Percentiles rank a stretch among this genome's conserved stretches.
Evolutionary conservation across 2,888 invertebrate species (phyloP).

Genomic region (Phytoseiulus persimilis): DNA sequence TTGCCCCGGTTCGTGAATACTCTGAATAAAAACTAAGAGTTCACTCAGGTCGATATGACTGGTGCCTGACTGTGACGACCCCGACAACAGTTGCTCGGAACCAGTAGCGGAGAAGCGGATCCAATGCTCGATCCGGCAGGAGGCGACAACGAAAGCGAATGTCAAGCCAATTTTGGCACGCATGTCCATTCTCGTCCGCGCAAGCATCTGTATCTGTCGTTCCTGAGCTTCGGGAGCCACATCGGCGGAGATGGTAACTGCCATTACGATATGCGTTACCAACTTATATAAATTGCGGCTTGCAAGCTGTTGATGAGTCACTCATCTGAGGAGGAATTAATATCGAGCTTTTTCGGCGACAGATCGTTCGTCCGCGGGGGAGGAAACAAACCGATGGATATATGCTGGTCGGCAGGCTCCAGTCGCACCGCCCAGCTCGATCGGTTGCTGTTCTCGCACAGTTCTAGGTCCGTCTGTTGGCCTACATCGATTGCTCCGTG

Average conservation of each 20-base stretch:
- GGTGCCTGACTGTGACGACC: no score
- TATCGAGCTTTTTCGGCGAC: background rate
- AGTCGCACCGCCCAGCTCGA: background rate
- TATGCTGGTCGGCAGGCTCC: background rate
- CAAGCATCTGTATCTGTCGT: constrained; percentile 5
- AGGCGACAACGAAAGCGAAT: background rate
- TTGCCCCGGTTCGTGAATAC: no score
- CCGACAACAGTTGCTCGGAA: background rate
- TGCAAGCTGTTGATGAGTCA: background rate
- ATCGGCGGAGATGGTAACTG: no score
- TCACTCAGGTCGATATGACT: no score
- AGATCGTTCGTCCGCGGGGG: background rate
- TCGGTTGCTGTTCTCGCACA: background rate
- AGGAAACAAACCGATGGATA: background rate
- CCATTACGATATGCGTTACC: background rate
- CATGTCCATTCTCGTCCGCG: background rate
- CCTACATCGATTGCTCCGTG: no score
- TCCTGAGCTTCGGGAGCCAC: background rate
- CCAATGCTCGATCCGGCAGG: background rate
- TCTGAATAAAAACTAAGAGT: no score
- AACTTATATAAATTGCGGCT: background rate
- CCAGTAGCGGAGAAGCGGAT: background rate
- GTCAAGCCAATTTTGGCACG: background rate
- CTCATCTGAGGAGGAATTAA: background rate
- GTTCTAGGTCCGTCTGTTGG: background rate